These are phyloP conservation scores for Margarornis squamiger DNA, from an alignment of 2,797 vertebrate genomes.

Conservation along the genomic window DNA sequence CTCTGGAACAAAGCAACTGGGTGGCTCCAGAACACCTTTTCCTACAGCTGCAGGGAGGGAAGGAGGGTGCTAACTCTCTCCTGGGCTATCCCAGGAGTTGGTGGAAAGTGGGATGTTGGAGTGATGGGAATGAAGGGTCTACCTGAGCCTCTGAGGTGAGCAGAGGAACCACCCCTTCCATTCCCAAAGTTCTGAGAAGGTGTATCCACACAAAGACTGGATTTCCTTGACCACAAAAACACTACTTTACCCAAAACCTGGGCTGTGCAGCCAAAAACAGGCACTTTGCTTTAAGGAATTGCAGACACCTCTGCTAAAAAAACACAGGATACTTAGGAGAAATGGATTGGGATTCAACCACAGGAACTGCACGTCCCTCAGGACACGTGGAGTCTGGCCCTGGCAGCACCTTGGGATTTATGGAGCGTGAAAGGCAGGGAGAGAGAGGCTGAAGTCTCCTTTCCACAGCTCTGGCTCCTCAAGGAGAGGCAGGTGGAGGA, in stretches of 20 bases:
- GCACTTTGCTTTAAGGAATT: not conserved
- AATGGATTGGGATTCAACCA: not conserved
- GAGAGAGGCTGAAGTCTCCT: not conserved
- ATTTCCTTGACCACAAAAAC: not conserved
- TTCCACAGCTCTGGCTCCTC: not conserved
- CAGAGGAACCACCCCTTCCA: not conserved
- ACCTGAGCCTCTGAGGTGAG: not conserved
- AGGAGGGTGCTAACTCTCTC: not conserved
- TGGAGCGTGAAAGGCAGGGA: not conserved
- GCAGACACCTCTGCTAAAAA: not conserved
- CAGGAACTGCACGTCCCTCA: not conserved
- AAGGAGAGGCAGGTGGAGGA: not conserved
- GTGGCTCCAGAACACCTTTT: not conserved
- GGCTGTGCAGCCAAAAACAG: not conserved
- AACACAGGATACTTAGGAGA: not conserved
- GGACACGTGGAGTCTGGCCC: not conserved
- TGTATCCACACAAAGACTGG: not conserved
- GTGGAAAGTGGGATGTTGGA: not conserved
- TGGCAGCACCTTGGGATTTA: not conserved
- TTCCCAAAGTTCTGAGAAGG: not conserved
- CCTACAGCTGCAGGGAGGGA: not conserved
- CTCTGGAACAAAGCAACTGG: fast-evolving
- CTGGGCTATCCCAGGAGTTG: not conserved
- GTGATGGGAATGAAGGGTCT: not conserved
- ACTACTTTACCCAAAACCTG: not conserved